Conservation (phyloP, 2,113 vertebrate genomes). For the Hippocampus comes region DNA sequence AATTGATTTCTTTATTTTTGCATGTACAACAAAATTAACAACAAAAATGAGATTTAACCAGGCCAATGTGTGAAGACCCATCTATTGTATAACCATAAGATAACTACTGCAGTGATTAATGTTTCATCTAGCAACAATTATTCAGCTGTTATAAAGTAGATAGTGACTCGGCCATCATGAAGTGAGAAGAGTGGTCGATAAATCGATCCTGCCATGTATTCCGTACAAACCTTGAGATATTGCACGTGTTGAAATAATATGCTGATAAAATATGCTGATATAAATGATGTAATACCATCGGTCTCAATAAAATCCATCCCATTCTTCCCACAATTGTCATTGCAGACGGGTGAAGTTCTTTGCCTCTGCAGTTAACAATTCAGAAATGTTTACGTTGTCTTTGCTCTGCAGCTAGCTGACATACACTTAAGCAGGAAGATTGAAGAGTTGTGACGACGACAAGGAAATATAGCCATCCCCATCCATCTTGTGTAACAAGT, state of each 20-base stretch:
- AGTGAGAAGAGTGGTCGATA: not conserved
- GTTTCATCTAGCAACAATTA: not conserved
- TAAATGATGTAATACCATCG: not conserved
- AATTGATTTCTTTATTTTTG: no score
- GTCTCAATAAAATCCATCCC: not conserved
- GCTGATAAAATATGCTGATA: not conserved
- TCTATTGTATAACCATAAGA: not conserved
- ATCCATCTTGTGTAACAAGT: conserved; percentile 8
- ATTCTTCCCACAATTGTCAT: not conserved
- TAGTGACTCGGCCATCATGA: no score
- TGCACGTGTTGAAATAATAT: no score
- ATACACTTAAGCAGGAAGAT: not conserved
- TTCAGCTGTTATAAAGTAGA: not conserved
- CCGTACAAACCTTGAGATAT: not conserved
- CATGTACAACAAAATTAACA: no score
- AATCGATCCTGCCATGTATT: not conserved
- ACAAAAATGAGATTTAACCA: not conserved
- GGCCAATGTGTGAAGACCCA: not conserved
- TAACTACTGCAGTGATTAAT: not conserved
- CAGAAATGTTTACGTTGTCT: not conserved
- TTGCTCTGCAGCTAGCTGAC: not conserved
- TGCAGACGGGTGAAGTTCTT: not conserved
- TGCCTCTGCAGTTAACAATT: not conserved
- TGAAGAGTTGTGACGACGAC: not conserved
- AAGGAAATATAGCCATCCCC: not conserved